A percentile compares a stretch with the other conserved stretches of the same genome.
Conservation (phyloP, 1,140 invertebrate species). For the Drosophila baimaii region DNA sequence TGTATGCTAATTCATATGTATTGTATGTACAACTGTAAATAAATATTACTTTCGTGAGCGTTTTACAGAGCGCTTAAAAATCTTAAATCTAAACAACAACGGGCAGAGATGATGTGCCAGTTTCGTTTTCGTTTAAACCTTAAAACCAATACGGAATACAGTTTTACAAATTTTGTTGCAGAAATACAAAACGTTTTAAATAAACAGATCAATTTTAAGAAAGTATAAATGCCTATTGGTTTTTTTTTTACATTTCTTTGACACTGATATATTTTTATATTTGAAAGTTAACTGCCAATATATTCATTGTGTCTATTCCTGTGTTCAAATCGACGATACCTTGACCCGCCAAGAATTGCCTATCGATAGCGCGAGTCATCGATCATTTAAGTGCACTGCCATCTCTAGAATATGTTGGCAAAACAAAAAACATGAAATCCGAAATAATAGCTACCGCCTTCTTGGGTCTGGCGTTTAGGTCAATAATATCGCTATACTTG, state of each 20-base stretch:
- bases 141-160: slow-evolving; percentile 26
- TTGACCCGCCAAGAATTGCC: background rate
- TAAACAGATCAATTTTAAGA: slow-evolving; percentile 46
- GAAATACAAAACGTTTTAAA: slow-evolving; percentile 40
- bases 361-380: background rate
- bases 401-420: slow-evolving; percentile 20
- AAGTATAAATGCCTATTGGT: background rate
- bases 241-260: too few species aligned
- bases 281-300: background rate
- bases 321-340: background rate
- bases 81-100: slow-evolving; percentile 33
- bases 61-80: slow-evolving; percentile 28
- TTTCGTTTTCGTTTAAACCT: slow-evolving; percentile 29
- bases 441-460: slow-evolving; percentile 55
- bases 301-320: background rate
- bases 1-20: slow-evolving; percentile 38
- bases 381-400: background rate
- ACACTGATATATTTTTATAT: too few species aligned
- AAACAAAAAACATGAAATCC: slow-evolving; percentile 42
- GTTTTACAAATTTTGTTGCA: slow-evolving; percentile 38
- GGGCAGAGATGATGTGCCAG: slow-evolving; percentile 16
- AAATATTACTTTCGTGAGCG: slow-evolving; percentile 49
- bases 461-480: slow-evolving; percentile 57
- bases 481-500: slow-evolving; percentile 89
- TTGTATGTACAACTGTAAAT: slow-evolving; percentile 54